phyloP scores from a whole-genome alignment of 1,140 invertebrate genomes.

The Ceratina australensis region DNA sequence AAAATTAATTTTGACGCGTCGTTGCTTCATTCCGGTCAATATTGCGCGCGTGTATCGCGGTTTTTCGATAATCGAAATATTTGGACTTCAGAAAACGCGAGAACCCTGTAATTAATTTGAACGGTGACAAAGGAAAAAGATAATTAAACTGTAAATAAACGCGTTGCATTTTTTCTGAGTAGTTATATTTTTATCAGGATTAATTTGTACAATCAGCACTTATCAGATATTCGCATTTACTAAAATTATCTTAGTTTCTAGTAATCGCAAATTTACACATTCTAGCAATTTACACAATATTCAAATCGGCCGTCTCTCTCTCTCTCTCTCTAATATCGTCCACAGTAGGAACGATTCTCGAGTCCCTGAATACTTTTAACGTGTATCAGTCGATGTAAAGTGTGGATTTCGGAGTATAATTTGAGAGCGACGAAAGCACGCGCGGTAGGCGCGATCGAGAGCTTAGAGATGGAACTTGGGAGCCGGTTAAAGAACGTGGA shows the following conservation, averaged over 20 bases:
- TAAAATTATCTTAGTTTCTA: too few relatives aligned
- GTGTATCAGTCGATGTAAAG: slow-evolving; percentile 4
- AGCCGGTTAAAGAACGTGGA: neutral
- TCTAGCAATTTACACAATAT: neutral
- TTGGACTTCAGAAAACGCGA: neutral
- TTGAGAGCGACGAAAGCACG: slow-evolving; percentile 7
- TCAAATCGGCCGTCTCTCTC: neutral
- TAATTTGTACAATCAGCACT: neutral
- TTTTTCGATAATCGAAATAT: slow-evolving; percentile 23
- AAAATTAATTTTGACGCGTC: slow-evolving; percentile 57
- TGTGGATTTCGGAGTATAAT: neutral
- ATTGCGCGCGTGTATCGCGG: neutral
- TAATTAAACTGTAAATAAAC: neutral
- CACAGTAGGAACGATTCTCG: neutral
- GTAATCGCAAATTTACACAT: too few relatives aligned
- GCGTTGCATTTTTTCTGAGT: neutral
- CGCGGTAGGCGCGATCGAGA: slow-evolving; percentile 2
- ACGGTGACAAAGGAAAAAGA: neutral
- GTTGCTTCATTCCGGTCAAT: slow-evolving; percentile 4
- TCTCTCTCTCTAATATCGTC: neutral
- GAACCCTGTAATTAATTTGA: neutral
- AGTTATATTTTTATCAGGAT: too few relatives aligned
- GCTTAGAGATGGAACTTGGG: slow-evolving; percentile 12
- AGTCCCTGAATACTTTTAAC: neutral
- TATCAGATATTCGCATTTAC: neutral